Base-by-base conservation (phyloP, 2,797 vertebrate genomes). In the Tenualosa ilisha region DNA sequence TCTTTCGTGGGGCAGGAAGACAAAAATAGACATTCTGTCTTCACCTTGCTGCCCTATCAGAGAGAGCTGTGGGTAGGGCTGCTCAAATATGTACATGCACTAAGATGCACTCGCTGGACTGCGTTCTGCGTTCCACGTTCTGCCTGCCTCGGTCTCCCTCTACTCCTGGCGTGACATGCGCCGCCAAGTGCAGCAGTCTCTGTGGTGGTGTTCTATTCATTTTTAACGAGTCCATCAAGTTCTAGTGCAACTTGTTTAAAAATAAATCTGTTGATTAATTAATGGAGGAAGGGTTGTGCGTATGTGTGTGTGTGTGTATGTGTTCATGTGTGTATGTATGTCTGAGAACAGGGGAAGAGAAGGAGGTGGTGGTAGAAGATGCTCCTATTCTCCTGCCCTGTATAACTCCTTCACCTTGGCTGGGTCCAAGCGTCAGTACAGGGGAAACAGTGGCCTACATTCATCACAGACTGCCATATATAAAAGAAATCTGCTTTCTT, bases 181-280 rank as follows among this genome's bases (percentile, higher is more conserved):
- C n/a, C 81, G 87, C 87, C 63, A 40, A 56, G 63, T 37, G 88
- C 90, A 90, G 91, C 92, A 91, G 88, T 89, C 72, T 91, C 90
- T 72, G 68, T 90, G 90, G 92, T 88, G 91, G 84, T 82, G 90
- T 91, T 87, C 88, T 68, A 93, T 96, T 91, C 93, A 95, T 96
- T 94, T 95, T 96, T 95, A 93, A 96, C 93, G 89, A 94, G 89
- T 93, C 94, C 94, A 95, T 95, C 93, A 91, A 94, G 93, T 94
- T 92, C 91, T 91, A 93, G 93, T 88, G 88, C 93, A 91, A 93
- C 86, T 92, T 89, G 91, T 93, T 95, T 94, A 96, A 95, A 96
- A 96, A 96, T 94, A 95, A 92, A 94, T 91, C 91, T 91, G 88
- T 92, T 96, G 91, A 95, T 95, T 96, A 94, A 95, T 96, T 95